Percentiles rank a stretch among this genome's conserved stretches.
phyloP scores from a whole-genome alignment of 2,888 invertebrate genomes.

The Tetrapedia diversipes region DNA sequence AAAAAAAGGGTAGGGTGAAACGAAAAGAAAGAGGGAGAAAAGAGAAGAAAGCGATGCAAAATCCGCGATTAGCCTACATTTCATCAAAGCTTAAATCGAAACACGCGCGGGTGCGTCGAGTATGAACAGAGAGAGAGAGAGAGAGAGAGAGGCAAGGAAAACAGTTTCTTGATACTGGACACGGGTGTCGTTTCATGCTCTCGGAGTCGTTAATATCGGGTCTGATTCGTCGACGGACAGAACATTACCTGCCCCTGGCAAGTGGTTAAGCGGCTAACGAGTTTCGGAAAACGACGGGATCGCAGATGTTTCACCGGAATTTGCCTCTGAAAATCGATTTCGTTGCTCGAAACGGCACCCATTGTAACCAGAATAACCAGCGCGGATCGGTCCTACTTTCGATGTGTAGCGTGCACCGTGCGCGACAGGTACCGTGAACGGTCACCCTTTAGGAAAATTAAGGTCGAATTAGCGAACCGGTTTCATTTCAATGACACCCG shows the following conservation, averaged over 20 bases:
- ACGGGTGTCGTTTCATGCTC: background rate
- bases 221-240: too few relatives aligned
- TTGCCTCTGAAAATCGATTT: too few relatives aligned
- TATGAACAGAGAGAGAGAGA: background rate
- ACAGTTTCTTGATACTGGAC: background rate
- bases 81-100: constrained; percentile 58
- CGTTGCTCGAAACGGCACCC: too few relatives aligned
- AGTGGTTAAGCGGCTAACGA: too few relatives aligned
- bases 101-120: constrained; percentile 31
- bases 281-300: too few relatives aligned
- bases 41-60: constrained; percentile 46
- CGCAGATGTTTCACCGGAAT: background rate
- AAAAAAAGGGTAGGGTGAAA: background rate
- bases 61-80: constrained; percentile 79
- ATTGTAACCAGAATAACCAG: constrained; percentile 20
- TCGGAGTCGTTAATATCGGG: too few relatives aligned
- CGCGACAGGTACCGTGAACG: background rate
- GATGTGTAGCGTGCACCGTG: constrained; percentile 7
- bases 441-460: constrained; percentile 38
- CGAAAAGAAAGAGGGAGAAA: constrained; percentile 5
- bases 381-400: constrained; percentile 32
- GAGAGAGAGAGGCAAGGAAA: background rate
- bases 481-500: too few relatives aligned
- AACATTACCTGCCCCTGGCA: too few relatives aligned
- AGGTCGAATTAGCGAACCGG: constrained; percentile 32